Evolutionary conservation across 1,140 invertebrate genomes (phyloP), one percentile per base, ranked within the genome.

Genomic region (Drosophila aff.): DNA sequence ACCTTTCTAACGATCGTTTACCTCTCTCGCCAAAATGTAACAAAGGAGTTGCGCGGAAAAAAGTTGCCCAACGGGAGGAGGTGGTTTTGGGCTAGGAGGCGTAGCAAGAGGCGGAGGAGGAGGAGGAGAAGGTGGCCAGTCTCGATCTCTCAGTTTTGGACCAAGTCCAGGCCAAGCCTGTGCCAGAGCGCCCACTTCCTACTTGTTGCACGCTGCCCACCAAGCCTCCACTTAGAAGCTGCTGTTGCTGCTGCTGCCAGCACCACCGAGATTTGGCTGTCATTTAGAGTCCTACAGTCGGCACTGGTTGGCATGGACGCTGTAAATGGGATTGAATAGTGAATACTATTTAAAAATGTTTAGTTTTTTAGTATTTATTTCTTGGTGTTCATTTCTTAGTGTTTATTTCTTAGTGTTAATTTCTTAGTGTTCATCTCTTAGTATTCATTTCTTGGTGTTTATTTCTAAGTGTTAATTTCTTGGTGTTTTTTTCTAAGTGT

Each of bases 1-100:
- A 90, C 85, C 86, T 90, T 90, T 90, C 85, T 90, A 90, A 90
- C 85, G 85, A 90, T 86, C 85, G 86, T 90, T 90, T 90, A 90
- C 85, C 86, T 90, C 86, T 91, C 85, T 90, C 81, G 81, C 84
- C 63, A 81, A 90, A 90, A 91, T 91, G 85, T 90, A 90, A 90
- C 85, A 90, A 90, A 90, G 86, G 82, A 91, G 86, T 85, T 82
- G 76, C 33, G 49, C 58, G 46, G 68, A 80, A 62, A 90, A 81
- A 87, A 87, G 59, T 80, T 79, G 82, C 65, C 83, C 69, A 64
- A 80, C 78, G 78, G 61, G 55, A 49, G 57, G 63, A 36, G 55
- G 53, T 23, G 21, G 33, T 23, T 23, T 36, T 55, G 52, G 53
- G 21, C 53, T 57, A 61, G 41, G 10, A 43, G 50, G 33, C 9